Percentiles rank a stretch among this genome's conserved stretches.
Evolutionary conservation across 2,113 vertebrate genomes (phyloP).

Genomic region (Artemisiospiza belli): DNA sequence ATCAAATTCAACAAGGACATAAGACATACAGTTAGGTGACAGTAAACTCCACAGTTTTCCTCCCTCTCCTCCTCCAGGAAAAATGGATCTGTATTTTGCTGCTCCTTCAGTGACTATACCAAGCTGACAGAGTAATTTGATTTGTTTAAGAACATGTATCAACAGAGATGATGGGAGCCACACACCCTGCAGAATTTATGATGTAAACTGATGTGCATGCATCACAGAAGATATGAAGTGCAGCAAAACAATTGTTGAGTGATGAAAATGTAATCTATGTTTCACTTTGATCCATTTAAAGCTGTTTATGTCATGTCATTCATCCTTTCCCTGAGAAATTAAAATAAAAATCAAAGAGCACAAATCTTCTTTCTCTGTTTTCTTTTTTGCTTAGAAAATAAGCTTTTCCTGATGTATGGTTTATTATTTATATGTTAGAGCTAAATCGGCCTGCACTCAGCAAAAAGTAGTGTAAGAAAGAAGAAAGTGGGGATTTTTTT

Average conservation of each 20-base stretch:
- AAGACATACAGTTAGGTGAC: background rate
- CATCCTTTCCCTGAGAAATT: background rate
- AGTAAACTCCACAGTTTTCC: background rate
- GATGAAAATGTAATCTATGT: background rate
- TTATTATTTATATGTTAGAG: background rate
- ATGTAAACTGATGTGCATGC: background rate
- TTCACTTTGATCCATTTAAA: background rate
- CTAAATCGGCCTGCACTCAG: background rate
- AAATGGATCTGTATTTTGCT: background rate
- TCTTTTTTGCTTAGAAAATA: background rate
- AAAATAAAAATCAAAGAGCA: background rate
- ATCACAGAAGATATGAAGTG: background rate
- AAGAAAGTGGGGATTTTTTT: background rate
- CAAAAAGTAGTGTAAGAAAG: background rate
- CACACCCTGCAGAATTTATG: background rate
- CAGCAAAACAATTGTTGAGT: background rate
- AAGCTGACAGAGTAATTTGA: background rate
- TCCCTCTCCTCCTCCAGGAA: background rate
- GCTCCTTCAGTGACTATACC: background rate
- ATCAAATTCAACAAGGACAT: background rate
- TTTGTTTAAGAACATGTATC: background rate
- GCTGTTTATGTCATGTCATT: background rate
- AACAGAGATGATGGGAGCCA: background rate
- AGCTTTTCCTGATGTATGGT: background rate
- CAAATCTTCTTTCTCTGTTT: background rate